Evolutionary conservation across 2,113 vertebrate species (phyloP).

Genomic region (Megaleporinus macrocephalus): DNA sequence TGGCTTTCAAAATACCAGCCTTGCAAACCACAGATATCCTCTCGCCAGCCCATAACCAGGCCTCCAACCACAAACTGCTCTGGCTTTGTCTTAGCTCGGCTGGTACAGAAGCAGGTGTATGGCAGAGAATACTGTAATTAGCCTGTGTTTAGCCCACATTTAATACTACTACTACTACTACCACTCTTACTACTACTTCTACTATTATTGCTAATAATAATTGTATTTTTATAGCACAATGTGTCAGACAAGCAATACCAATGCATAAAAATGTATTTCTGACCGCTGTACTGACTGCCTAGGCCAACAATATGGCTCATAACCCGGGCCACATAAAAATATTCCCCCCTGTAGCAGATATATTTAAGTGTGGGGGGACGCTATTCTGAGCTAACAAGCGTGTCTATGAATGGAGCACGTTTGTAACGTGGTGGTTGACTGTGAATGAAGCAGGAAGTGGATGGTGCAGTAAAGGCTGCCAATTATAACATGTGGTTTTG

Average conservation of each 20-base stretch:
- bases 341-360: neutral
- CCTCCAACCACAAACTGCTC: neutral
- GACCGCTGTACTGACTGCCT: neutral
- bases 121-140: neutral
- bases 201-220: neutral
- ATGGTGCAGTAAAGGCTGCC: conserved; percentile 1
- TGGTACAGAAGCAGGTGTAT: neutral
- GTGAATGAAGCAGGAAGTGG: neutral
- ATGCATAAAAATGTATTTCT: neutral
- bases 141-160: neutral
- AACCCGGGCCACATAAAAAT: neutral
- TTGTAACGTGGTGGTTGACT: neutral
- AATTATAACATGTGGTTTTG: conserved; percentile 10
- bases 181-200: neutral
- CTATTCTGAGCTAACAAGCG: neutral
- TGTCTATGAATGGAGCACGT: neutral
- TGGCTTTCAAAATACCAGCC: neutral
- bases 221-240: neutral
- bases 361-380: neutral
- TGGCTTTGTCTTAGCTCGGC: neutral
- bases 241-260: neutral
- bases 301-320: neutral
- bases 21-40: neutral
- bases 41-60: neutral
- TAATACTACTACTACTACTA: neutral